These are phyloP conservation scores for Caenorhabditis japonica DNA, from an alignment of 2,888 invertebrate species.

Conservation along the genomic window DNA sequence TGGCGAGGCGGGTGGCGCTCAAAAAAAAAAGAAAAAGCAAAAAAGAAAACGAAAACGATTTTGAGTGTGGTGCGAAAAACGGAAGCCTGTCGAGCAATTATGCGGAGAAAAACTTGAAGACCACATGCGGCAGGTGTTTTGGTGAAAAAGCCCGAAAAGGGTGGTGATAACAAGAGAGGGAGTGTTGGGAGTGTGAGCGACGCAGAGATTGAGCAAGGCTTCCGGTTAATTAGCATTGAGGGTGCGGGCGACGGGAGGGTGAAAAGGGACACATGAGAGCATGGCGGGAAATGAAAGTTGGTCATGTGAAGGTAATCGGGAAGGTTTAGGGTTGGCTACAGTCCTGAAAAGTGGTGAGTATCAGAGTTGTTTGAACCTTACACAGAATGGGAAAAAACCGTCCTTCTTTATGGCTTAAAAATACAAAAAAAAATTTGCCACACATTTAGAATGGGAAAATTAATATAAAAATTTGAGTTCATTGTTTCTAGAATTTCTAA, in stretches of 20 bases:
- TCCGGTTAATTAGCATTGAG: conserved; percentile 37
- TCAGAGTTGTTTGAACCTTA: too few relatives aligned
- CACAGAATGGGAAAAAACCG: too few relatives aligned
- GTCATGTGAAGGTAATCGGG: background rate
- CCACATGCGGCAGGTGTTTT: conserved; percentile 41
- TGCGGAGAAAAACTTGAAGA: conserved; percentile 4
- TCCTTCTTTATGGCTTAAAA: too few relatives aligned
- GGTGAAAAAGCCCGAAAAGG: conserved; percentile 1
- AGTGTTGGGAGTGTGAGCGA: conserved; percentile 7
- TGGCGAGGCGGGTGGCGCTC: too few relatives aligned
- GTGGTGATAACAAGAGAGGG: conserved; percentile 24
- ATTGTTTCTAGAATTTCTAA: too few relatives aligned
- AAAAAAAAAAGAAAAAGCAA: too few relatives aligned
- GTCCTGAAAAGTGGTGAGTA: too few relatives aligned
- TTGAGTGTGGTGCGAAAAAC: conserved; percentile 22
- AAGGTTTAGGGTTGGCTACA: too few relatives aligned
- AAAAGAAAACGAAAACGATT: too few relatives aligned
- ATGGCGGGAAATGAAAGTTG: background rate
- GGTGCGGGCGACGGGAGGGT: background rate
- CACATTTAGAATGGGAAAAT: too few relatives aligned
- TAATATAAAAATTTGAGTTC: too few relatives aligned
- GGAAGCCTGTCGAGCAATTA: conserved; percentile 35
- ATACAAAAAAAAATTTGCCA: too few relatives aligned
- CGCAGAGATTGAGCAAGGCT: conserved; percentile 6
- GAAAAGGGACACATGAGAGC: conserved; percentile 2